phyloP scores from a whole-genome alignment of 2,888 invertebrate genomes.

The Orchesellides sinensis region DNA sequence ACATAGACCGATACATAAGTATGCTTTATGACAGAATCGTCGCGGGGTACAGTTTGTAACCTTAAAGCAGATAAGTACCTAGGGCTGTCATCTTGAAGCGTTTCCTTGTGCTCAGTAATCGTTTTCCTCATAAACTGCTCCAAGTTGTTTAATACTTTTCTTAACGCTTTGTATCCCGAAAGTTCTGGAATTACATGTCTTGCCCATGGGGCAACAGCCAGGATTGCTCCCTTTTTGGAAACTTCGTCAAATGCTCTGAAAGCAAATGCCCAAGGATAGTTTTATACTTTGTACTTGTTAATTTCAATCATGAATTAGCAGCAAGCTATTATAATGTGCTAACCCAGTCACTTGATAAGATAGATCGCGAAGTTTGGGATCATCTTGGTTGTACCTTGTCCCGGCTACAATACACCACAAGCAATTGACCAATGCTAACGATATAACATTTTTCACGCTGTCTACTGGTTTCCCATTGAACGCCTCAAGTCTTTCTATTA shows the following conservation, averaged over 20 bases:
- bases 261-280: not conserved
- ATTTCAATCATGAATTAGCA: no score
- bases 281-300: no score
- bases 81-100: conserved; percentile 41
- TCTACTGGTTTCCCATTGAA: conserved; percentile 29
- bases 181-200: conserved; percentile 51
- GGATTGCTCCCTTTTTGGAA: conserved; percentile 19
- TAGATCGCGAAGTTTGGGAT: conserved; percentile 30
- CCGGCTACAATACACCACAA: conserved; percentile 57
- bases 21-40: not conserved
- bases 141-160: conserved; percentile 19
- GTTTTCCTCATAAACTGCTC: conserved; percentile 4
- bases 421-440: conserved; percentile 40
- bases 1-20: no score
- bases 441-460: conserved; percentile 28
- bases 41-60: not conserved
- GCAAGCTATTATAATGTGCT: not conserved
- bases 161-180: conserved; percentile 46
- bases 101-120: conserved; percentile 37
- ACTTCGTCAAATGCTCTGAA: conserved; percentile 43
- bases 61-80: conserved; percentile 5
- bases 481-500: conserved; percentile 3
- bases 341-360: conserved; percentile 28
- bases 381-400: conserved; percentile 46
- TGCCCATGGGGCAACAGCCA: conserved; percentile 13